These are phyloP conservation scores for Tricholauxania praeusta DNA, from an alignment of 2,888 invertebrate genomes.

Conservation along the genomic window DNA sequence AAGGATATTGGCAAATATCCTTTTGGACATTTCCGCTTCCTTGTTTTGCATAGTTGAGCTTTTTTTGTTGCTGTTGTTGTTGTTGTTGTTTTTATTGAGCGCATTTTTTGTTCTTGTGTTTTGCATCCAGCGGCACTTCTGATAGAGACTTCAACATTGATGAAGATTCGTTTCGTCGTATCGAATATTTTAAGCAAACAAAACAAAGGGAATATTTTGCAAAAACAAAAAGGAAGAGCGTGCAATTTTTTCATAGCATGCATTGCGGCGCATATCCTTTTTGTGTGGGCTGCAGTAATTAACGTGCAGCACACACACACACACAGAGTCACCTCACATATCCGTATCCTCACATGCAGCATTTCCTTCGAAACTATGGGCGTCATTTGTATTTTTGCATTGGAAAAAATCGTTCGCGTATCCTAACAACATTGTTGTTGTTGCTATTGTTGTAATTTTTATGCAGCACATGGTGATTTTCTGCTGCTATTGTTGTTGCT, in stretches of 20 bases:
- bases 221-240: slow-evolving; percentile 8
- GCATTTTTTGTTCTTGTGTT: not conserved
- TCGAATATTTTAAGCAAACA: slow-evolving; percentile 33
- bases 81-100: slow-evolving; percentile 8
- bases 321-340: not conserved
- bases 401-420: slow-evolving; percentile 39
- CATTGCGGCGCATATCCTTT: slow-evolving; percentile 27
- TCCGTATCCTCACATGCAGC: slow-evolving; percentile 16
- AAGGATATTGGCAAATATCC: slow-evolving; percentile 45
- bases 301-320: slow-evolving; percentile 38
- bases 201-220: not conserved
- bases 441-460: slow-evolving; percentile 10
- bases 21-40: slow-evolving; percentile 34
- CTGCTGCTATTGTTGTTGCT: slow-evolving; percentile 1
- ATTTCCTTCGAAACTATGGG: slow-evolving; percentile 43
- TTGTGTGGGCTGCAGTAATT: slow-evolving; percentile 45
- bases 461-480: not conserved
- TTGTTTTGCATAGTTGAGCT: slow-evolving; percentile 13
- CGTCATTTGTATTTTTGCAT: slow-evolving; percentile 43
- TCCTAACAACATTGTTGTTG: slow-evolving; percentile 24
- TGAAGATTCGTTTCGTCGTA: slow-evolving; percentile 43
- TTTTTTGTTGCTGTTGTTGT: slow-evolving; percentile 18
- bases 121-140: slow-evolving; percentile 20
- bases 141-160: slow-evolving; percentile 49
- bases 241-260: slow-evolving; percentile 27